Base-by-base conservation (phyloP, 2,888 invertebrate species). In the Idaea biselata region DNA sequence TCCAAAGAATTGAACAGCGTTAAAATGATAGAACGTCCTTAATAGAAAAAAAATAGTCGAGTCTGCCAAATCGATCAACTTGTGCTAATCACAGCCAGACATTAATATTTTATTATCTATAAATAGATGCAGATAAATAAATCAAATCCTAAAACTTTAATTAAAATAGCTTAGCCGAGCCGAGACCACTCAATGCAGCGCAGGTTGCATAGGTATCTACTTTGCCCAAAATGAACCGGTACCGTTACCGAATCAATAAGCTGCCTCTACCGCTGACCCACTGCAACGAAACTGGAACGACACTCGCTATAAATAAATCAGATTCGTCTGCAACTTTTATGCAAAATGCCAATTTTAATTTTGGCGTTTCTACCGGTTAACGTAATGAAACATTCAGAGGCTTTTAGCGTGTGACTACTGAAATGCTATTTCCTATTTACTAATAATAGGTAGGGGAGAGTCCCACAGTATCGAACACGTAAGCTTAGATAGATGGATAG, bases 241-340 rank as follows among this genome's bases (percentile, higher is more conserved):
- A 69, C 84, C 76, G 85, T 84, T 84, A 82, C 76, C 81, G 80
- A 90, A 91, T 91, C 91, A 89, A 91, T 91, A 91, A 84, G 86
- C 84, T 83, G 82, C 80, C 80, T 76, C 76, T 71, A 82, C 77
- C 76, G 83, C 84, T 88, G 91, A 88, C 89, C 89, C 80, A 84
- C 69, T 85, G 82, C 83, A 82, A 71, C 73, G 83, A 79, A 91
- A 87, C 86, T 89, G 82, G 89, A 84, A 76, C 90, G 79, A 71
- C 79, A 80, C 82, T 81, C 82, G 81, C 84, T 85, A 84, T 85
- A 88, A 88, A 89, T 89, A 89, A 81, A 83, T 80, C 80, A 72
- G 75, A 73, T 74, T 74, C 77, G 81, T 82, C 83, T 82, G 84
- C 82, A 83, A 81, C 79, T 84, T 87, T 86, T 81, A 83, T 82